Percentiles rank a stretch among this genome's conserved stretches.
Conservation (phyloP, 2,888 invertebrate genomes). For the Cryptocephalus moraei region DNA sequence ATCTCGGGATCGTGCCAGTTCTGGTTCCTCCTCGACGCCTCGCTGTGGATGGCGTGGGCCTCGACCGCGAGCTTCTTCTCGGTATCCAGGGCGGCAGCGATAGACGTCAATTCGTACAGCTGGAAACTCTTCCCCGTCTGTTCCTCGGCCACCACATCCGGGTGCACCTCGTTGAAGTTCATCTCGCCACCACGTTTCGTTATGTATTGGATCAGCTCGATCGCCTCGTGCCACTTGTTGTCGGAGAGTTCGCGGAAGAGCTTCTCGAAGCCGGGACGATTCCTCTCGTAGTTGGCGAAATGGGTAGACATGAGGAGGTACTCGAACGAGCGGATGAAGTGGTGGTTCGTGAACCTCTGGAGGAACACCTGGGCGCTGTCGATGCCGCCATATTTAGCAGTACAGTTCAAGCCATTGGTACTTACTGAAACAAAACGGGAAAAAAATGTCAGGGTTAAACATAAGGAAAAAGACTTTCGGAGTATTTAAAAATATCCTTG, state of each 20-base stretch:
- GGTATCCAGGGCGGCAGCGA: conserved; percentile 65
- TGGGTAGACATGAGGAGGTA: conserved; percentile 64
- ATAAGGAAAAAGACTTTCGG: no score
- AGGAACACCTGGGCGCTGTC: conserved; percentile 41
- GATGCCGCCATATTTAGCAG: conserved; percentile 54
- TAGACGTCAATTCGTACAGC: conserved; percentile 56
- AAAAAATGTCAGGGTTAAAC: background rate
- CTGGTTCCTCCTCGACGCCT: conserved; percentile 46
- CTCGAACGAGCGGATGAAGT: conserved; percentile 64
- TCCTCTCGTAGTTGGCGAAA: conserved; percentile 66
- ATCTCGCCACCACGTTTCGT: conserved; percentile 59
- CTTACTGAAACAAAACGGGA: conserved; percentile 13
- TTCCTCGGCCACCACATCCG: conserved; percentile 30
- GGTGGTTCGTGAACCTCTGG: conserved; percentile 49
- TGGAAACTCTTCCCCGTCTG: conserved; percentile 38
- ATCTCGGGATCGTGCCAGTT: conserved; percentile 59
- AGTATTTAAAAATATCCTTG: no score
- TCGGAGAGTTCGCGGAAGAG: conserved; percentile 66
- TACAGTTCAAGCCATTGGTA: conserved; percentile 42
- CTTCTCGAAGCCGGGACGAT: conserved; percentile 66
- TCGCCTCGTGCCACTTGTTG: conserved; percentile 59
- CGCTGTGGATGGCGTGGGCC: conserved; percentile 57
- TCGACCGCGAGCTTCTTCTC: conserved; percentile 61
- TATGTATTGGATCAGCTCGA: conserved; percentile 68
- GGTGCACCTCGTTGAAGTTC: conserved; percentile 40